These are phyloP conservation scores for Brachypteracias leptosomus DNA, from an alignment of 2,113 vertebrate genomes.

Conservation along the genomic window DNA sequence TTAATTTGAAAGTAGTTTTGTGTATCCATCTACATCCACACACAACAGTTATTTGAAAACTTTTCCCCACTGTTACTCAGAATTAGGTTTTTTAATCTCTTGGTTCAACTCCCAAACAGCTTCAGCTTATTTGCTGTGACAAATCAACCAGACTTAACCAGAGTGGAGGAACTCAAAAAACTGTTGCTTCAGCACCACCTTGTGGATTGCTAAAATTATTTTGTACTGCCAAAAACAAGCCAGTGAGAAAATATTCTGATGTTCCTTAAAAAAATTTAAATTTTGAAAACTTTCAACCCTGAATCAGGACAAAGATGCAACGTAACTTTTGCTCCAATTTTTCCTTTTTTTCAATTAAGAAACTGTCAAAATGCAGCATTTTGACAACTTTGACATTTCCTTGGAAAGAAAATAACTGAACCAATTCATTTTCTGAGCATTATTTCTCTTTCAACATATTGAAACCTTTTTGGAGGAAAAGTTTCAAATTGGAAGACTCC, in stretches of 20 bases:
- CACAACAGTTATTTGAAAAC: background rate
- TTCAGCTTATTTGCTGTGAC: background rate
- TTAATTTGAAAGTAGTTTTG: background rate
- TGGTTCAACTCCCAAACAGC: background rate
- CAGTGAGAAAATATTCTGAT: background rate
- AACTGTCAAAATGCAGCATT: background rate
- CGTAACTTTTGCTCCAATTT: background rate
- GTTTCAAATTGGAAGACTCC: background rate
- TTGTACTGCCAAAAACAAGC: background rate
- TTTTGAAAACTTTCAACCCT: background rate
- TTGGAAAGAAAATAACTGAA: background rate
- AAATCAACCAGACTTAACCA: background rate
- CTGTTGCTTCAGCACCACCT: constrained; percentile 43
- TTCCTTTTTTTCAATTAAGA: background rate
- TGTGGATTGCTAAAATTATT: constrained; percentile 3
- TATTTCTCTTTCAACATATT: background rate
- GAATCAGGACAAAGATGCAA: background rate
- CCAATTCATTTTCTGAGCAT: background rate
- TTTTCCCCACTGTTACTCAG: background rate
- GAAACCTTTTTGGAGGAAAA: background rate
- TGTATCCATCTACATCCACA: background rate
- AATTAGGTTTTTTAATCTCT: background rate
- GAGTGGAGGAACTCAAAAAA: background rate
- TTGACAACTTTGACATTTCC: background rate
- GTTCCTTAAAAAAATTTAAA: background rate